Base-by-base conservation (phyloP, 2,888 invertebrate species). In the Latrodectus elegans region DNA sequence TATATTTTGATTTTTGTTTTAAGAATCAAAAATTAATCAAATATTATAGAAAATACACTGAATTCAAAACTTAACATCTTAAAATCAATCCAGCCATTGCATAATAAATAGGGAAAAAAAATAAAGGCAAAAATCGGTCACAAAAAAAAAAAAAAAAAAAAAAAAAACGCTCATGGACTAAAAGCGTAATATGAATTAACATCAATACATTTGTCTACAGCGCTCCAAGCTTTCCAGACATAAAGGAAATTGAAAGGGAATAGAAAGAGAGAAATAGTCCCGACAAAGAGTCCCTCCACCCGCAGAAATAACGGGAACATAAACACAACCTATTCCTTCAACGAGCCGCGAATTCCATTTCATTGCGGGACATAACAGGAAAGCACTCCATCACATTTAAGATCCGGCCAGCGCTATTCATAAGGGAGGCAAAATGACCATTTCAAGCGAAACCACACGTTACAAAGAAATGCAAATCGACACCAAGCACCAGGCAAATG, bases 401-500 rank as follows among this genome's bases (percentile, higher is more conserved):
- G 60, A n/a, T 60, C 60, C 6, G 60, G 60, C 12, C 12, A 60
- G 60, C 6, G 60, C 60, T n/a, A 60, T 60, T 60, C 60, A 60
- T 60, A 60, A 60, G n/a, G 60, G n/a, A n/a, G 6, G n/a, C 60
- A 60, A 60, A 60, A 60, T 60, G 60, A 60, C 60, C n/a, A 60
- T 60, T 60, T n/a, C 12, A 12, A 12, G 60, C 60, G 14, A 60
- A 60, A 60, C 60, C 60, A 60, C 60, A 60, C 60, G 60, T 60
- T 60, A 10, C 12, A 12, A 60, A n/a, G n/a, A 60, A 60, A 60
- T 60, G 60, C 60, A 60, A 60, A 60, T 60, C 67, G 22, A 17
- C 67, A 22, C 67, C 26, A 26, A 68, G 67, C 17, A 12, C 15
- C 17, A 70, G 26, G 64, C 72, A 77, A 84, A 78, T 73, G 78